Base-by-base conservation (phyloP, 2,113 vertebrate genomes). In the Glaucomys volans region DNA sequence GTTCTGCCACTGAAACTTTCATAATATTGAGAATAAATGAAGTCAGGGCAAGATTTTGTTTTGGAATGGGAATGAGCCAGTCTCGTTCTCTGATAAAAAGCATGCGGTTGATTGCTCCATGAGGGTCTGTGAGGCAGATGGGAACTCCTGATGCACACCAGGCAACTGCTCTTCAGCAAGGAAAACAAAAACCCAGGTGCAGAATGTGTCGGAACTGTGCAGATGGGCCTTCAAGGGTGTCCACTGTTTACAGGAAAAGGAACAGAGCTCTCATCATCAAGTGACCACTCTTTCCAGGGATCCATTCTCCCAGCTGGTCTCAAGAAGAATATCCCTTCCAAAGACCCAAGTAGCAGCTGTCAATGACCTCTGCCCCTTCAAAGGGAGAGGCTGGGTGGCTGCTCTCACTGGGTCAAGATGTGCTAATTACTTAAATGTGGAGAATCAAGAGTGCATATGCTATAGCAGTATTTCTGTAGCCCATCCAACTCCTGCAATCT, bases 121-220 rank as follows among this genome's bases (percentile, higher is more conserved):
- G 89, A 95, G 96, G 95, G 30, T 74, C 95, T 97, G 96, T 2
- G 24, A 98, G 97, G 91, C 98, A 98, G 97, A 98, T 98, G 98
- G 95, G 97, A 84, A 97, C 96, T 95, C 96, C 96, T 97, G 96
- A 97, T 66, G 94, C 98, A 97, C 92, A 97, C 96, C 98, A 98
- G 97, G 96, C 97, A 95, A 93, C 97, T 88, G 86, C 87, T 97
- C 97, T 96, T 93, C 95, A 90, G 93, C 96, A 98, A 98, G 96
- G 97, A 97, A 98, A 99, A 98, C 98, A 98, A 97, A 99, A 98
- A 96, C 95, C 98, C 98, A 98, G 98, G 98, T 99, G 98, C 97
- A 97, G 98, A 97, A 95, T 20, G 74, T 96, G 90, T 97, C n/a
- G 95, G 35, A 84, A 93, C 94, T 76, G 26, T 87, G 96, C 98